These are phyloP conservation scores for Acrobasis repandana DNA, from an alignment of 2,888 invertebrate species.

Conservation along the genomic window DNA sequence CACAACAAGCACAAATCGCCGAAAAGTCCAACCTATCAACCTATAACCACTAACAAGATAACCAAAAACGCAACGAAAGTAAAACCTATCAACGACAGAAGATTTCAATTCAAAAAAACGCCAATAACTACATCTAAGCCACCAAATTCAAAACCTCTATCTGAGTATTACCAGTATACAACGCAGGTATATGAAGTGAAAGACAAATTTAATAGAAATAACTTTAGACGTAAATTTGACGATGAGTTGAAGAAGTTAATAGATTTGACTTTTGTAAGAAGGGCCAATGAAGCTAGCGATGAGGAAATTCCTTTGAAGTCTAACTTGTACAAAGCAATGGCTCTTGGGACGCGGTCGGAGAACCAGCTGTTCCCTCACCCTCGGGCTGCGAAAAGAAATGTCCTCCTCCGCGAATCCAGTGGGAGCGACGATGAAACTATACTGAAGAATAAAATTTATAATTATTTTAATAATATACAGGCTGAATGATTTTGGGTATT, in stretches of 20 bases:
- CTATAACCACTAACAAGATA: background rate
- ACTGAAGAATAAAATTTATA: conserved; percentile 5
- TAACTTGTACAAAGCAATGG: conserved; percentile 16
- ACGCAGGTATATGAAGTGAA: background rate
- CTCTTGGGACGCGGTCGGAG: background rate
- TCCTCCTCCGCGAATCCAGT: background rate
- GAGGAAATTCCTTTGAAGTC: conserved; percentile 3
- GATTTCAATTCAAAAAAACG: background rate
- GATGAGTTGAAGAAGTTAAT: background rate
- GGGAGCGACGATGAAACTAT: background rate
- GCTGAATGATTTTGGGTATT: background rate
- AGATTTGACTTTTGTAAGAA: background rate
- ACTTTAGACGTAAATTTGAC: background rate
- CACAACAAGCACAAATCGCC: background rate
- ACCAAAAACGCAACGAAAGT: background rate
- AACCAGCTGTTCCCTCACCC: background rate
- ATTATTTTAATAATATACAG: conserved; percentile 1
- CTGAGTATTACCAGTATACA: background rate
- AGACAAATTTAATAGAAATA: background rate
- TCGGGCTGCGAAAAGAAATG: background rate
- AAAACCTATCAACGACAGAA: background rate
- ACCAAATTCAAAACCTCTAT: background rate
- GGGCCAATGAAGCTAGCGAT: background rate
- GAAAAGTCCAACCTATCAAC: background rate
- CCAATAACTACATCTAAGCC: background rate